phyloP scores from a whole-genome alignment of 2,888 invertebrate species.

The Andrena praecox region DNA sequence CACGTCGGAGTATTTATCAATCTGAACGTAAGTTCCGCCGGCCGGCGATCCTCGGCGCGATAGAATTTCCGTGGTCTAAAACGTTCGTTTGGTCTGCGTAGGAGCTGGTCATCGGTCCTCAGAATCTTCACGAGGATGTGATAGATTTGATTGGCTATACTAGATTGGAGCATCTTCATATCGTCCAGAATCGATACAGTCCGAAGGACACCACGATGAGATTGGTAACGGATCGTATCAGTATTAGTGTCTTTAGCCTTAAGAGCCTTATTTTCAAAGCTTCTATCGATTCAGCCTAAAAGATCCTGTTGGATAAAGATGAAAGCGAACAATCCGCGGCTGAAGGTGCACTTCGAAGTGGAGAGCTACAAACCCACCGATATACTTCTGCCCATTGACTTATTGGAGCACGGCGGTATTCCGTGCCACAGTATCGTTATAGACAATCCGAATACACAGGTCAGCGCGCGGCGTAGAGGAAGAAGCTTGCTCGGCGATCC shows the following conservation, averaged over 20 bases:
- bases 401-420: constrained; percentile 77
- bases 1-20: constrained; percentile 92
- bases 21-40: constrained; percentile 86
- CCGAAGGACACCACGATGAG: constrained; percentile 86
- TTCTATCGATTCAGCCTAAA: constrained; percentile 76
- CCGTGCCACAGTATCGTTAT: constrained; percentile 82
- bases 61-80: not conserved
- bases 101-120: constrained; percentile 89
- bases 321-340: constrained; percentile 87
- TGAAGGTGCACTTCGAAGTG: constrained; percentile 90
- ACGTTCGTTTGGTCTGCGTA: constrained; percentile 74
- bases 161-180: constrained; percentile 88
- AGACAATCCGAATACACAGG: constrained; percentile 80
- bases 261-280: not conserved
- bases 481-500: not conserved
- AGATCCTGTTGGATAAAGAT: constrained; percentile 85
- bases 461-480: constrained; percentile 48
- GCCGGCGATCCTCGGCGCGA: not conserved
- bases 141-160: constrained; percentile 89
- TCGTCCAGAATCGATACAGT: constrained; percentile 91
- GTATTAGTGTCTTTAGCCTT: not conserved
- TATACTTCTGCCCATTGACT: constrained; percentile 87
- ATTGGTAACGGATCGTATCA: constrained; percentile 82
- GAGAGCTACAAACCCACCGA: constrained; percentile 87
- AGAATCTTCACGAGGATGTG: constrained; percentile 91